Percentiles rank a stretch among this genome's conserved stretches.
Conservation (phyloP, 2,888 invertebrate species). For the Pseudococcus longispinus region DNA sequence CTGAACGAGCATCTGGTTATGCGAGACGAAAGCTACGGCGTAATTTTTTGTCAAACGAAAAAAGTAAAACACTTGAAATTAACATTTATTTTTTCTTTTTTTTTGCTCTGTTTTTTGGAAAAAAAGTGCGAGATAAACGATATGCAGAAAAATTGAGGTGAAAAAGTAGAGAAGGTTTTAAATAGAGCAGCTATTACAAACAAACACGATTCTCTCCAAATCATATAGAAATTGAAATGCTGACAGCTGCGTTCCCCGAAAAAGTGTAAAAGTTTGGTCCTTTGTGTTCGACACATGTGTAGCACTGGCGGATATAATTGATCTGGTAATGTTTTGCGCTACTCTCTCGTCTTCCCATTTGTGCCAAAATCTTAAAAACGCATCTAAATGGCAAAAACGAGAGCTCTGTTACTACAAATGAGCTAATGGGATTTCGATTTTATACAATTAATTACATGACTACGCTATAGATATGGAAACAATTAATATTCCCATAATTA, state of each 20-base stretch:
- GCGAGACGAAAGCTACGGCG: not conserved
- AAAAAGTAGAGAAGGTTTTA: constrained; percentile 40
- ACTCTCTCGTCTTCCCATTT: constrained; percentile 14
- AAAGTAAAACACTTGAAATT: constrained; percentile 25
- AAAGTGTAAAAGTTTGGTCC: constrained; percentile 50
- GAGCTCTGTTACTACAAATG: constrained; percentile 41
- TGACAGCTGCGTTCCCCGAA: constrained; percentile 35
- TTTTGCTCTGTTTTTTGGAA: not conserved
- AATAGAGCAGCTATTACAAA: constrained; percentile 45
- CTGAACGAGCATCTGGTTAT: not conserved
- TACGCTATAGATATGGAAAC: constrained; percentile 21
- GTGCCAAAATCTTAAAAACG: constrained; percentile 48
- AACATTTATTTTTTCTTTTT: constrained; percentile 29
- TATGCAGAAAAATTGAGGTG: constrained; percentile 40
- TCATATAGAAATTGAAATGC: constrained; percentile 45
- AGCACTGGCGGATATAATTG: constrained; percentile 27
- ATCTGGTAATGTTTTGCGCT: constrained; percentile 45
- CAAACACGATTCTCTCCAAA: constrained; percentile 47
- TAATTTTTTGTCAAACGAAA: not conserved
- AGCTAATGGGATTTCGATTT: constrained; percentile 44
- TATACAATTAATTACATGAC: constrained; percentile 36
- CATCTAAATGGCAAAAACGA: constrained; percentile 51
- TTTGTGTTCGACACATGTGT: constrained; percentile 26
- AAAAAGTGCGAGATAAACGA: constrained; percentile 34
- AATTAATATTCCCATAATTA: constrained; percentile 8